Percentiles rank a stretch among this genome's conserved stretches.
These are phyloP conservation scores for Athene cunicularia DNA, from an alignment of 2,113 vertebrate genomes.

Conservation along the genomic window DNA sequence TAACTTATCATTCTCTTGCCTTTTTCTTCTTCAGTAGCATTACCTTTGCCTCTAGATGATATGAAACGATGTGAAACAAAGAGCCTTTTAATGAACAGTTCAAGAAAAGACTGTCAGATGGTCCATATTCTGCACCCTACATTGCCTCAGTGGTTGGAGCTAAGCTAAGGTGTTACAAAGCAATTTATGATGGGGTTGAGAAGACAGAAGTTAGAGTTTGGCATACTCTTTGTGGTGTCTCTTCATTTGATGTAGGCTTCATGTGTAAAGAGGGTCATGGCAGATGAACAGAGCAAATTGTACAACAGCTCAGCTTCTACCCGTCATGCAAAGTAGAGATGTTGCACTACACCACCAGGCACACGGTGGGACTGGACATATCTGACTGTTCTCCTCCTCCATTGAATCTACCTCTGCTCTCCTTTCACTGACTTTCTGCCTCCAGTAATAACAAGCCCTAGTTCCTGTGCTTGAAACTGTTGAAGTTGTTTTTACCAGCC, in stretches of 20 bases:
- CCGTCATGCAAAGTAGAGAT: fast-evolving
- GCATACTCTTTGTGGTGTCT: neutral
- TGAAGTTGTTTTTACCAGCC: neutral
- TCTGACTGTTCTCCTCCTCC: neutral
- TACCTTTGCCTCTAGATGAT: neutral
- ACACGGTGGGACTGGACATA: fast-evolving
- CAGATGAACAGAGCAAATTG: neutral
- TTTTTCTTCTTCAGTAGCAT: neutral
- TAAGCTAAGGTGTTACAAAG: neutral
- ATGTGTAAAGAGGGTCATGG: neutral
- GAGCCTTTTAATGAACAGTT: neutral
- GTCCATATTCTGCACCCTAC: neutral
- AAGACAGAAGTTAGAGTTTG: neutral
- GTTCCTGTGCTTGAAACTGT: neutral
- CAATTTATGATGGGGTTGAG: neutral
- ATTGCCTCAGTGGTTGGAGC: neutral
- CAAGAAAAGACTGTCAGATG: neutral
- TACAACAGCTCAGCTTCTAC: neutral
- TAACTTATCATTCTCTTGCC: neutral
- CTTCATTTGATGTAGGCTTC: neutral
- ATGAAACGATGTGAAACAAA: neutral
- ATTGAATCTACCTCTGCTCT: neutral
- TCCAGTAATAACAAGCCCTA: neutral
- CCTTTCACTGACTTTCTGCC: neutral
- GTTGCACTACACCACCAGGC: neutral